Evolutionary conservation across 2,797 vertebrate genomes (phyloP), one percentile per base, ranked within the genome.

Genomic region (Channallabes apus): DNA sequence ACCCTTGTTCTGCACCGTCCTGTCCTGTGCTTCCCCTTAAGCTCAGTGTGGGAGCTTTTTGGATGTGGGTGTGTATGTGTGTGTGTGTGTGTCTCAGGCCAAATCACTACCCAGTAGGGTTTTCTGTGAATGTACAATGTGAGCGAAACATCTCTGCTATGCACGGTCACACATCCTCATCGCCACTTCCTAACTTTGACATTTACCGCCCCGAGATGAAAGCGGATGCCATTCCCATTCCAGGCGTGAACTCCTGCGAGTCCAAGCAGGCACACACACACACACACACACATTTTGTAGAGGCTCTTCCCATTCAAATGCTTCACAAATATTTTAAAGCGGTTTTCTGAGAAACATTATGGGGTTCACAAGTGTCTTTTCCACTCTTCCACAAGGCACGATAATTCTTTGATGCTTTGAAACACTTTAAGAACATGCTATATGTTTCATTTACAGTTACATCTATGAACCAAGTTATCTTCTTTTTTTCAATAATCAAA

Each of bases 151-250:
- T 89, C 83, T 86, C 41, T 79, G 82, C 82, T 76, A 83, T 84
- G 84, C 46, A 80, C 2, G n/a, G 59, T 67, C 78, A 67, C 82
- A 84, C 72, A 58, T 84, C 73, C 61, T 73, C 86, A 82, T 38
- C n/a, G 65, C 79, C 78, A 86, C 82, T 84, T 87, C 82, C 85
- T 85, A 83, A 85, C 82, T 61, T 27, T 71, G 71, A 81, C 76
- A 87, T 89, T 88, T 84, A 67, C 71, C 71, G 80, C 80, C 54
- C 4, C 68, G 56, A 85, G 75, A 87, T 87, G 54, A 88, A 83
- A 88, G 51, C 46, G 79, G 84, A 58, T 73, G 71, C 51, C 84
- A 82, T 46, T 82, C 62, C 32, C 84, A 86, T 58, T 85, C 61
- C 46, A 41, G 38, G 62, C 81, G 51, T 86, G 46, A 86, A 86